phyloP scores from a whole-genome alignment of 2,113 vertebrate species.

The Amazona vittata region DNA sequence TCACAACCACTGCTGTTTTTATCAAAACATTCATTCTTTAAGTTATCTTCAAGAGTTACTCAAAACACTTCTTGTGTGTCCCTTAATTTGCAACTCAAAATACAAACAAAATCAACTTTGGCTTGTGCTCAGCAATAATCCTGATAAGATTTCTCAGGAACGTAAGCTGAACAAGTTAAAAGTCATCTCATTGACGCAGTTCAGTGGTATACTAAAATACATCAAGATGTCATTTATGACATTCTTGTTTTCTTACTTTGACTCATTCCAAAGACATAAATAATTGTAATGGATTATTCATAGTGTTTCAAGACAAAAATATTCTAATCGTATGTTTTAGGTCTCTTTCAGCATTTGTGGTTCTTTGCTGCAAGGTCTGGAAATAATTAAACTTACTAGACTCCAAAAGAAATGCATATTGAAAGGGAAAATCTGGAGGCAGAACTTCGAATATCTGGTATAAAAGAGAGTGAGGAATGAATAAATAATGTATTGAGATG shows the following conservation, averaged over 20 bases:
- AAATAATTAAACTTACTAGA: conserved; percentile 27
- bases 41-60: background rate
- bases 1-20: background rate
- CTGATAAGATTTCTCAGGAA: conserved; percentile 28
- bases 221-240: conserved; percentile 48
- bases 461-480: background rate
- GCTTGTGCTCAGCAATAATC: background rate
- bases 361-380: conserved; percentile 15
- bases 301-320: background rate
- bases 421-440: background rate
- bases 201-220: background rate
- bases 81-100: background rate
- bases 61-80: background rate
- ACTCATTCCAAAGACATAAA: conserved; percentile 33
- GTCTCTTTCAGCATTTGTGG: background rate
- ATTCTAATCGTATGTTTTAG: background rate
- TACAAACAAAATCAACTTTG: background rate
- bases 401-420: background rate
- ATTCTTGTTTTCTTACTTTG: conserved; percentile 32
- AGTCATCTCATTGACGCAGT: conserved; percentile 30
- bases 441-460: background rate
- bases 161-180: background rate
- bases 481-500: background rate
- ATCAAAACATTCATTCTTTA: background rate
- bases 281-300: conserved; percentile 25